Evolutionary conservation across 2,113 vertebrate genomes (phyloP).

Genomic region (Herpailurus yagouaroundi): DNA sequence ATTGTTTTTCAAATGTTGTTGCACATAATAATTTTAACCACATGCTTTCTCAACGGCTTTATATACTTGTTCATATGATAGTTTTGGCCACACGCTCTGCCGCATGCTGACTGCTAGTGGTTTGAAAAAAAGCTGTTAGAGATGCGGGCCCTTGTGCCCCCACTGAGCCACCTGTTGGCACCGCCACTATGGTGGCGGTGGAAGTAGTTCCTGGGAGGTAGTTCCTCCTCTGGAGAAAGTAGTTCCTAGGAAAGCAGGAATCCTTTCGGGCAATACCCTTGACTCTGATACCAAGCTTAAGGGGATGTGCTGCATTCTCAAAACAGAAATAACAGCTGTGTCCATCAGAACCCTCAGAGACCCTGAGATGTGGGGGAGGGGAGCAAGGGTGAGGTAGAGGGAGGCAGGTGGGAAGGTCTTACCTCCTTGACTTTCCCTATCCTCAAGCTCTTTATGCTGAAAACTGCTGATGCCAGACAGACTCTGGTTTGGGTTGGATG

Average conservation of each 20-base stretch:
- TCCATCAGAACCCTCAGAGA: neutral
- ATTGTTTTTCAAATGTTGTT: neutral
- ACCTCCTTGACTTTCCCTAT: neutral
- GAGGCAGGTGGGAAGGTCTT: neutral
- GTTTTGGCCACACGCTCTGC: neutral
- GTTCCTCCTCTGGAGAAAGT: too few species aligned
- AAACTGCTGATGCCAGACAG: neutral
- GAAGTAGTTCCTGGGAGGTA: too few species aligned
- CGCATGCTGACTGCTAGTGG: neutral
- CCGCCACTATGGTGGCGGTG: neutral
- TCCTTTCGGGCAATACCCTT: neutral
- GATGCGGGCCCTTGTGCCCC: neutral
- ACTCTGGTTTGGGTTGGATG: neutral
- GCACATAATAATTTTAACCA: neutral
- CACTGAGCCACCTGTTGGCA: neutral
- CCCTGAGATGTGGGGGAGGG: fast-evolving
- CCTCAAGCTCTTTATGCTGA: neutral
- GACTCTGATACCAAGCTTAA: neutral
- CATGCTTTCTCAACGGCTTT: neutral
- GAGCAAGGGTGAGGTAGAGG: too few species aligned
- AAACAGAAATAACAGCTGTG: neutral
- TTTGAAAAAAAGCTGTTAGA: neutral
- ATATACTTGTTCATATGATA: neutral
- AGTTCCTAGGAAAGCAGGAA: neutral
- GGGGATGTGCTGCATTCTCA: neutral